A percentile compares a stretch with the other conserved stretches of the same genome.
Evolutionary conservation across 2,113 vertebrate species (phyloP).

Genomic region (Shinisaurus crocodilurus): DNA sequence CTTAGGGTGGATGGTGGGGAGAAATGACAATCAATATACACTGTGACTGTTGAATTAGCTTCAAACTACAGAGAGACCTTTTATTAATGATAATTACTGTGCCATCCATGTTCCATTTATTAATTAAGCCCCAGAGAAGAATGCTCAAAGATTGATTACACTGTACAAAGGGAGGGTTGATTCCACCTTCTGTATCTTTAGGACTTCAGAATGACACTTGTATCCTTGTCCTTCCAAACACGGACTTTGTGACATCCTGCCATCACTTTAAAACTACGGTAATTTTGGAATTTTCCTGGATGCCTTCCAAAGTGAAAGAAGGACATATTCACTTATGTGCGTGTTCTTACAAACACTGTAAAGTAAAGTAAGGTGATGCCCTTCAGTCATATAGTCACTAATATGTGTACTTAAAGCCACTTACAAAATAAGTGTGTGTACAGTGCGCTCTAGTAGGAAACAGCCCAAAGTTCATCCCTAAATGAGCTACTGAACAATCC

Average conservation of each 20-base stretch:
- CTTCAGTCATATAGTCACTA: conserved; percentile 39
- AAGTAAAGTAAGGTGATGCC: conserved; percentile 35
- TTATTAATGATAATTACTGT: conserved; percentile 62
- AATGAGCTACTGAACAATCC: conserved; percentile 43
- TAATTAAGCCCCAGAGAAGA: conserved; percentile 66
- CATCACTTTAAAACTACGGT: conserved; percentile 71
- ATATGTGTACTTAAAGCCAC: conserved; percentile 28
- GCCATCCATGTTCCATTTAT: conserved; percentile 61
- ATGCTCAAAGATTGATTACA: conserved; percentile 78
- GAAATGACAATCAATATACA: conserved; percentile 25
- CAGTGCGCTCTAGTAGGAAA: conserved; percentile 45
- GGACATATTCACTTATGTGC: conserved; percentile 67
- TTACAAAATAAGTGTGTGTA: conserved; percentile 28
- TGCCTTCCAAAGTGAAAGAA: conserved; percentile 68
- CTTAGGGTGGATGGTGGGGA: background rate
- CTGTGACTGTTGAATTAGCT: conserved; percentile 36
- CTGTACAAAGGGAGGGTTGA: conserved; percentile 60
- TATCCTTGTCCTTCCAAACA: conserved; percentile 63
- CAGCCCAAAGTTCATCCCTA: conserved; percentile 53
- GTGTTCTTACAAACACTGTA: conserved; percentile 36
- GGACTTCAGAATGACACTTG: conserved; percentile 72
- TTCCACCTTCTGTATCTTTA: conserved; percentile 65
- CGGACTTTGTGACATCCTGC: conserved; percentile 66
- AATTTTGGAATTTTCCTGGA: conserved; percentile 68
- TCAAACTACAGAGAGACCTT: conserved; percentile 56